Conservation (phyloP, 2,113 vertebrate genomes). For the Vimba vimba region DNA sequence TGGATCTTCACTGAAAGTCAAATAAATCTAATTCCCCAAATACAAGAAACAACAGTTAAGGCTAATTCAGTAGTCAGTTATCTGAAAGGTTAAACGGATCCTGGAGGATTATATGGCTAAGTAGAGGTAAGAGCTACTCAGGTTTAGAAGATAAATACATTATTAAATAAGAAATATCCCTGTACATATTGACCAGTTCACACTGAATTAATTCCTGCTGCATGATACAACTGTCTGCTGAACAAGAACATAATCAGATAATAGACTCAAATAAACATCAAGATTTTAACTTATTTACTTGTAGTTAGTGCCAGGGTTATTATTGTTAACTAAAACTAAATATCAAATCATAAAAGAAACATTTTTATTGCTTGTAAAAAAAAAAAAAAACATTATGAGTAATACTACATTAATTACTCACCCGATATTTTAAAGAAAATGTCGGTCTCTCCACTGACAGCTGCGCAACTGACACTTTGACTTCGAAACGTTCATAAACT, state of each 20-base stretch:
- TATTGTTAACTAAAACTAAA: too few species aligned
- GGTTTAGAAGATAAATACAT: background rate
- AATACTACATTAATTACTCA: too few species aligned
- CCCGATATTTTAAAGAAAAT: too few species aligned
- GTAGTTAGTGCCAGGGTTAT: too few species aligned
- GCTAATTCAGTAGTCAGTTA: background rate
- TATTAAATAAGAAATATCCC: background rate
- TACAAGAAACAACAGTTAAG: background rate
- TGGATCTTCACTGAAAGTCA: background rate
- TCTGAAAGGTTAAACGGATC: conserved; percentile 9
- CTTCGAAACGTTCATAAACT: too few species aligned
- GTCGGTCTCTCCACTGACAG: too few species aligned
- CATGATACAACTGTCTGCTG: background rate
- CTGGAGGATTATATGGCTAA: background rate
- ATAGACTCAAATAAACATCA: background rate
- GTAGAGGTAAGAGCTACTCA: background rate
- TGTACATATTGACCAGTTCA: background rate
- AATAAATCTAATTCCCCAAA: background rate
- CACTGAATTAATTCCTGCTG: background rate
- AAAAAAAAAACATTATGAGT: too few species aligned
- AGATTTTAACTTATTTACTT: background rate
- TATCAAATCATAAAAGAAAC: too few species aligned
- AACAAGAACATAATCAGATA: background rate
- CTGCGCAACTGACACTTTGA: too few species aligned
- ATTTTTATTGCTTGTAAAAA: too few species aligned